These are phyloP conservation scores for Heteromyza rotundicornis DNA, from an alignment of 2,888 invertebrate genomes.

Conservation along the genomic window DNA sequence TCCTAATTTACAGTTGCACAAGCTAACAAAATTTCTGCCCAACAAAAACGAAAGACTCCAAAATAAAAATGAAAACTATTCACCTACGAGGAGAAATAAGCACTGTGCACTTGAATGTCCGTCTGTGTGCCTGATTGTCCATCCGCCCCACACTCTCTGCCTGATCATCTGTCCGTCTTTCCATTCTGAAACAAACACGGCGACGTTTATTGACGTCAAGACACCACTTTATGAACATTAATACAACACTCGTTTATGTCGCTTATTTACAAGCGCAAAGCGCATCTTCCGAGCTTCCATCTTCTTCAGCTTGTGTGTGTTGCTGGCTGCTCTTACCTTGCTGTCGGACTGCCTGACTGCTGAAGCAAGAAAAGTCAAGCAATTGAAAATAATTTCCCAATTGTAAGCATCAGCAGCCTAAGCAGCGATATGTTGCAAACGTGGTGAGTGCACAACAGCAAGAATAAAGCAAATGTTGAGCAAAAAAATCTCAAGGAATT, in stretches of 20 bases:
- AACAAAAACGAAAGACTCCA: not conserved
- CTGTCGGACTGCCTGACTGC: not conserved
- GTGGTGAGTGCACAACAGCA: not conserved
- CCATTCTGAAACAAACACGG: conserved; percentile 30
- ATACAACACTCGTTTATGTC: conserved; percentile 61
- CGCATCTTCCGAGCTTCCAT: too few relatives aligned
- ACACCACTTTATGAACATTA: conserved; percentile 62
- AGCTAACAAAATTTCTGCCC: not conserved
- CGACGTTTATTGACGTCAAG: conserved; percentile 61
- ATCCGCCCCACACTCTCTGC: too few relatives aligned
- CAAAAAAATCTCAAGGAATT: conserved; percentile 5
- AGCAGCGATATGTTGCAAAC: not conserved
- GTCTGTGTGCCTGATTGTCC: conserved; percentile 30
- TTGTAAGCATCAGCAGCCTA: conserved; percentile 35
- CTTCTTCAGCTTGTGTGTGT: too few relatives aligned
- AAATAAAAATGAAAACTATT: not conserved
- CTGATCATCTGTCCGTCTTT: conserved; percentile 34
- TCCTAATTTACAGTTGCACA: conserved; percentile 23
- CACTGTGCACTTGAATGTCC: not conserved
- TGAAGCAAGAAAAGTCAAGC: not conserved
- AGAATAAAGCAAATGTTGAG: not conserved
- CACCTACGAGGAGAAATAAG: not conserved
- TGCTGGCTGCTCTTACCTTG: too few relatives aligned
- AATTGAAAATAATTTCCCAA: conserved; percentile 49
- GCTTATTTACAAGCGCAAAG: conserved; percentile 55